A percentile compares a stretch with the other conserved stretches of the same genome.
phyloP scores from a whole-genome alignment of 2,888 invertebrate genomes.

The Yponomeuta sedellus region DNA sequence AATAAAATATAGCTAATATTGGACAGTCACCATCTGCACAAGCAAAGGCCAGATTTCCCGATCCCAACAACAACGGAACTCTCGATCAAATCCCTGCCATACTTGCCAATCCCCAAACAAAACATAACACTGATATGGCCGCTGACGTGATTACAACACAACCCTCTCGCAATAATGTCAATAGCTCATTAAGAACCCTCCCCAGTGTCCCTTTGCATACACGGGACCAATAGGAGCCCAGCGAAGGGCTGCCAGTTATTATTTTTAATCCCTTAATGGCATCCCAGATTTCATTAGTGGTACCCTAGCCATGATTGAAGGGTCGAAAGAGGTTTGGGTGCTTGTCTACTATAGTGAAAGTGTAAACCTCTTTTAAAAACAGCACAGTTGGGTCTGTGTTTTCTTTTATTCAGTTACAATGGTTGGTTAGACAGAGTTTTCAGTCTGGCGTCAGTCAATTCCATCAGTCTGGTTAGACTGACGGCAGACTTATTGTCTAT shows the following conservation, averaged over 20 bases:
- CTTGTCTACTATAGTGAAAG: not conserved
- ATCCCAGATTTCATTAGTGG: constrained; percentile 72
- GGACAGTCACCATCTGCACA: no score
- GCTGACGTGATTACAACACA: constrained; percentile 9
- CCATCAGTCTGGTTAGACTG: no score
- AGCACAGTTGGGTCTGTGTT: no score
- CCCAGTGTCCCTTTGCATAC: constrained; percentile 34
- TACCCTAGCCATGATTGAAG: constrained; percentile 50
- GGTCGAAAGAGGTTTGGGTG: not conserved
- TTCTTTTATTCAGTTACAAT: no score
- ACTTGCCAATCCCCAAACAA: not conserved
- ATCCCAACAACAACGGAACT: not conserved
- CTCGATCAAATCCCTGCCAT: not conserved
- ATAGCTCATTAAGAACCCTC: constrained; percentile 52
- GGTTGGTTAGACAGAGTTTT: no score
- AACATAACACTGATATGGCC: not conserved
- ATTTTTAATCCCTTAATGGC: constrained; percentile 76
- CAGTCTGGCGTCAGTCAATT: no score
- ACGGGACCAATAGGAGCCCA: constrained; percentile 45
- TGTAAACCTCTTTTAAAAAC: not conserved
- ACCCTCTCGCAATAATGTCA: constrained; percentile 33
- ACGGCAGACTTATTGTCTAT: no score
- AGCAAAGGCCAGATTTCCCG: no score
- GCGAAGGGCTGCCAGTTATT: constrained; percentile 55
- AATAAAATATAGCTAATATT: no score